These are phyloP conservation scores for Desoria tigrina DNA, from an alignment of 2,888 invertebrate species.

Conservation along the genomic window DNA sequence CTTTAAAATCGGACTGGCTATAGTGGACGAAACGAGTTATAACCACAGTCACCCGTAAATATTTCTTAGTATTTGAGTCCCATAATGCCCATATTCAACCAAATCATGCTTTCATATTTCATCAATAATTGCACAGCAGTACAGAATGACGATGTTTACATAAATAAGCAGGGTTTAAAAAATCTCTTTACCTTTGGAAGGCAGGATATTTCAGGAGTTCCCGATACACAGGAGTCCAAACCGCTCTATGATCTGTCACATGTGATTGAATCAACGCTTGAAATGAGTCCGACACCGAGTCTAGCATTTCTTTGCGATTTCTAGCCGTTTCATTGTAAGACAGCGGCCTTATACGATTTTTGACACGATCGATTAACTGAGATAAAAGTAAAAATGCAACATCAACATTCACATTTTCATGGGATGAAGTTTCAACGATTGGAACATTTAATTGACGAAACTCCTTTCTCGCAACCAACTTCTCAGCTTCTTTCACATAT, in stretches of 20 bases:
- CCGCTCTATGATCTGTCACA: constrained; percentile 70
- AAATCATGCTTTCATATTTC: too few relatives aligned
- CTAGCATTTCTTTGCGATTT: constrained; percentile 81
- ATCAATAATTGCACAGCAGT: too few relatives aligned
- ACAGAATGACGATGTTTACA: background rate
- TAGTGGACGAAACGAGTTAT: too few relatives aligned
- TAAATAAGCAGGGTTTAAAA: background rate
- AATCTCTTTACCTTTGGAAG: constrained; percentile 46
- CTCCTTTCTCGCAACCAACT: constrained; percentile 83
- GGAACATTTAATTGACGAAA: constrained; percentile 80
- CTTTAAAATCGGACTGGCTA: too few relatives aligned
- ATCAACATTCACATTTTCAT: constrained; percentile 94
- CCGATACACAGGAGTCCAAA: constrained; percentile 66
- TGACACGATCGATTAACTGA: constrained; percentile 88
- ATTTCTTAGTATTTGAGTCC: too few relatives aligned
- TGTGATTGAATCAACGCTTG: constrained; percentile 81
- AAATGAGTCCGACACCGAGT: constrained; percentile 87
- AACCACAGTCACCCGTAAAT: too few relatives aligned
- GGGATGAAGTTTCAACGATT: constrained; percentile 90
- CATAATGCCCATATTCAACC: too few relatives aligned
- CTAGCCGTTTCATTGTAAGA: constrained; percentile 82
- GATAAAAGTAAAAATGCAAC: constrained; percentile 85
- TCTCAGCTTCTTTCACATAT: constrained; percentile 84
- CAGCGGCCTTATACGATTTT: constrained; percentile 71
- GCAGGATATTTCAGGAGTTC: constrained; percentile 53